Evolutionary conservation across 2,113 vertebrate genomes (phyloP), one percentile per base, ranked within the genome.

Genomic region (Ariopsis seemanni): DNA sequence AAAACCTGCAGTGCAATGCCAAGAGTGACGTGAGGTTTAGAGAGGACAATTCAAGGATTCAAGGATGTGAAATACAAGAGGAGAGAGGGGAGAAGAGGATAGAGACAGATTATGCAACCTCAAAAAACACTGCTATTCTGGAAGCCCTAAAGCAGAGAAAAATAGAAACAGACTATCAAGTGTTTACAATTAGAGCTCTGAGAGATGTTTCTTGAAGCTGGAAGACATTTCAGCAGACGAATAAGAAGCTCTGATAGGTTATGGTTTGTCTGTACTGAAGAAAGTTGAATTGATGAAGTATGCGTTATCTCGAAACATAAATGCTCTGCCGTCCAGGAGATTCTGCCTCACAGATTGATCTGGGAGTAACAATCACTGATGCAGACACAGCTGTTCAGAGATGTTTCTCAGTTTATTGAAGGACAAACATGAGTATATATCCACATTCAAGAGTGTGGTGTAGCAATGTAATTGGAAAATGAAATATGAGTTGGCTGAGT

Each of bases 11-110:
- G 48, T 53, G 11, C 11, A 79, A 7, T 55, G 17, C 79, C 17
- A 81, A 62, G 15, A 81, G 52, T 27, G 55, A 53, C 14, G 27
- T 17, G 8, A 34, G 53, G 27, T 34, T 52, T 78, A 17, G n/a
- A 55, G 52, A 42, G 18, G 50, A 75, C n/a, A 30, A 57, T 55
- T n/a, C 50, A 78, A 55, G 12, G 25, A 57, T 55, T n/a, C 50
- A 78, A 55, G 12, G 25, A 27, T 78, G 30, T 80, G 55, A 58
- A 80, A 80, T 57, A 57, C n/a, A 80, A 80, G 78, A 58, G n/a
- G 14, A 55, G n/a, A 79, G 15, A 20, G 30, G 55, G 11, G 27
- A 81, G 55, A 34, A 34, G 53, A 81, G 78, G 18, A 20, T 11
- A 34, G 17, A 34, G 53, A 30, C 5, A 48, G 42, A 7, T 62